Evolutionary conservation across 2,888 invertebrate species (phyloP), one percentile per base, ranked within the genome.

Genomic region (Athalia rosae): DNA sequence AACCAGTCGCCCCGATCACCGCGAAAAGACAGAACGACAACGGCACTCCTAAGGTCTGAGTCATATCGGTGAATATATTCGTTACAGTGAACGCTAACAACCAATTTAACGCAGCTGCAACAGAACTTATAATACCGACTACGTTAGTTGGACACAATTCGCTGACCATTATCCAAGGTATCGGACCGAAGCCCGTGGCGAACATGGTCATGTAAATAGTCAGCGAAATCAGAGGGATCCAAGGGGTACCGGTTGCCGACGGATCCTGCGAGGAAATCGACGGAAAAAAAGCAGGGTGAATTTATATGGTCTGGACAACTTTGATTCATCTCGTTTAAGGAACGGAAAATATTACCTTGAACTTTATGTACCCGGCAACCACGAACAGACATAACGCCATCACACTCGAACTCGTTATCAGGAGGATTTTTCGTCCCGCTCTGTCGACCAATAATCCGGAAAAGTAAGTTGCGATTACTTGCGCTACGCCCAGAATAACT

Each of bases 61-160:
- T 89, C 82, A 95, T 89, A 78, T 93, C 92, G 81, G 93, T 92
- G 69, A 94, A 95, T 41, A 93, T 85, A 79, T 92, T 92, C 0
- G 94, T 93, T 0, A 93, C 93, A 0, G 90, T 88, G 83, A 95
- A 95, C 0, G 94, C 94, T n/a, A 93, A 87, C 11, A 92, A 90
- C 95, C 95, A 95, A 83, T 94, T 95, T 74, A 93, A 91, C 9
- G 93, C 92, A 3, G 93, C 93, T 0, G 94, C 93, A n/a, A 95
- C 90, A 0, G 94, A 93, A 47, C 94, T 93, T 0, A 95, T 95
- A 77, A 92, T 86, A 63, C 92, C 93, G 69, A 93, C 94, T 0
- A 92, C 92, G 79, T 94, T 91, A 0, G 92, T 87, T 5, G 95
- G 91, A 82, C 95, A 93, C 59, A 95, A 91, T 87, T 95, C 95